These are phyloP conservation scores for Melanostoma mellinum DNA, from an alignment of 2,888 invertebrate genomes.

Conservation along the genomic window DNA sequence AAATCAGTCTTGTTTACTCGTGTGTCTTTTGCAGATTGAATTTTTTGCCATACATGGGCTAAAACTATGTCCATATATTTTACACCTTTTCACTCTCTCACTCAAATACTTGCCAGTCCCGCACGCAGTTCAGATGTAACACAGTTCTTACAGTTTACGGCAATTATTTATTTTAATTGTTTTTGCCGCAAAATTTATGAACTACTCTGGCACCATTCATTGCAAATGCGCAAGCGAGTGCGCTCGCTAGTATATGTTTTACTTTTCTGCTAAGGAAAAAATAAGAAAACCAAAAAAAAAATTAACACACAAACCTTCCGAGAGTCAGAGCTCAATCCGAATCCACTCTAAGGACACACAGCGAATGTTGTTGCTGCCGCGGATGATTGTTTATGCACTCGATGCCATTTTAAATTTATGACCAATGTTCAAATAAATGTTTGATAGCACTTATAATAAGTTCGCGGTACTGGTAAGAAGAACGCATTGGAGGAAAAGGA, in stretches of 20 bases:
- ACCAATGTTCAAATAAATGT: constrained; percentile 75
- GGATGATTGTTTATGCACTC: constrained; percentile 72
- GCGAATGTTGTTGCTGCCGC: constrained; percentile 34
- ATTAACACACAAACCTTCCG: background rate
- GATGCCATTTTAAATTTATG: constrained; percentile 74
- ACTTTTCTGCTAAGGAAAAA: constrained; percentile 25
- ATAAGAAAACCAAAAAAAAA: constrained; percentile 23
- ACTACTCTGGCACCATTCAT: constrained; percentile 67
- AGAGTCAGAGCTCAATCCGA: constrained; percentile 25
- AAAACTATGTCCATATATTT: constrained; percentile 46
- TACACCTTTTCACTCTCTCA: constrained; percentile 41
- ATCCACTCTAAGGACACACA: constrained; percentile 53
- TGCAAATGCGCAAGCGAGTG: constrained; percentile 43
- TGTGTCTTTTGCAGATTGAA: background rate
- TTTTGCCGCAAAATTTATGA: constrained; percentile 74
- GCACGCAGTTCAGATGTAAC: constrained; percentile 62
- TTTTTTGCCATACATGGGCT: constrained; percentile 25
- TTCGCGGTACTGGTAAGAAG: constrained; percentile 44
- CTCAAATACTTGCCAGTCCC: constrained; percentile 40
- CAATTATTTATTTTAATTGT: constrained; percentile 76
- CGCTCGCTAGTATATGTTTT: constrained; percentile 32
- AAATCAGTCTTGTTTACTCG: background rate
- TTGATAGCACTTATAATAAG: constrained; percentile 74
- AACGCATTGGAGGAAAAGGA: constrained; percentile 16
- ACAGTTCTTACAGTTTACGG: constrained; percentile 74